Percentiles rank a stretch among this genome's conserved stretches.
phyloP scores from a whole-genome alignment of 2,113 vertebrate species.

The Seriola quinqueradiata region DNA sequence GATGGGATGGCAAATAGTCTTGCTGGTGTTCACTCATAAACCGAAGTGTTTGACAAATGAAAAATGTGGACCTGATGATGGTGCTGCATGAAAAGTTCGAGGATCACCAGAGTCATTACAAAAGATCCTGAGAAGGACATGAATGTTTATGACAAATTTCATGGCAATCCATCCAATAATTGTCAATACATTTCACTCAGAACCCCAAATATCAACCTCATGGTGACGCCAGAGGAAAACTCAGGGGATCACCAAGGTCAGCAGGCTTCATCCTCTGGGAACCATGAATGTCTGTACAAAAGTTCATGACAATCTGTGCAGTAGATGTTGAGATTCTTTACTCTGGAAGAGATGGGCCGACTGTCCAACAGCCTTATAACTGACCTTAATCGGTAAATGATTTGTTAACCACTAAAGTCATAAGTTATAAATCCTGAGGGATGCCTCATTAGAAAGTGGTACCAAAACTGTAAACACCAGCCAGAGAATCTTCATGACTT shows the following conservation, averaged over 20 bases:
- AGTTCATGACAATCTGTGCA: background rate
- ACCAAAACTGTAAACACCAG: slow-evolving; percentile 10
- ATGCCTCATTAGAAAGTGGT: background rate
- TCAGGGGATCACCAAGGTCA: background rate
- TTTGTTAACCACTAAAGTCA: background rate
- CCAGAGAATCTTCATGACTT: background rate
- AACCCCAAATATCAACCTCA: background rate
- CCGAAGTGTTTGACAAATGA: background rate
- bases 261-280: slow-evolving; percentile 5
- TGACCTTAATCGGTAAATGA: background rate
- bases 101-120: background rate
- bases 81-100: background rate
- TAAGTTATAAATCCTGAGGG: background rate
- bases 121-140: background rate
- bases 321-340: background rate
- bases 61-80: background rate
- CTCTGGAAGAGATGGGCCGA: background rate
- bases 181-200: background rate
- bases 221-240: background rate
- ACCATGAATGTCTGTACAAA: background rate
- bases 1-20: background rate
- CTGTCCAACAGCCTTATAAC: background rate
- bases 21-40: background rate
- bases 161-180: background rate
- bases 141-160: background rate